Evolutionary conservation across 2,113 vertebrate species (phyloP), one percentile per base, ranked within the genome.

Genomic region (Natator depressus): DNA sequence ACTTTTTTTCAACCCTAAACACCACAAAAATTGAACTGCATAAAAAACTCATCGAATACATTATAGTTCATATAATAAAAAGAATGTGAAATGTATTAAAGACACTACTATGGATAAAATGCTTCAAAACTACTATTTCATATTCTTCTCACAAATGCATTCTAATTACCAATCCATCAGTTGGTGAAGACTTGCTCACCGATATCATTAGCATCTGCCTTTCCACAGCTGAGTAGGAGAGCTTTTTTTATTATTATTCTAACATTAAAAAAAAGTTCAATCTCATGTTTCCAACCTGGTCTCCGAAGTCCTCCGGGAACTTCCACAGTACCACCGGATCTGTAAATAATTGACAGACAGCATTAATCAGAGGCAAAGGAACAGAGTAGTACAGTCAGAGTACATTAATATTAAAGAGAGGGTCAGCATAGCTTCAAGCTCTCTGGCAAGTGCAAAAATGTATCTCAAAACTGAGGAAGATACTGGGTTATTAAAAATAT

Each of bases 311-410:
- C 99, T 99, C 99, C 94, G 99, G 99, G 99, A 99, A 99, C 98
- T 99, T 99, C 99, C 99, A 99, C 98, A 99, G 98, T 98, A 99
- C 98, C 98, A 98, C 98, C 96, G 99, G 99, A 99, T 99, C 99
- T 99, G 99, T 98, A 99, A 99, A 99, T 99, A 99, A 99, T 99
- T 98, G 98, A 99, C 98, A 99, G 98, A 99, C 97, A 99, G 98
- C 98, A 99, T 99, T 99, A 99, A 99, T 99, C 98, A 99, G 98
- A 98, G 98, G 98, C 98, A 98, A 98, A 98, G 97, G 98, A 99
- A 98, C 98, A 99, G 97, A 98, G 98, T 98, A 98, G 97, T 97
- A 97, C 95, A 97, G 96, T 96, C 97, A 91, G 59, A 96, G 95
- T 62, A 92, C 84, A 97, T 97, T 96, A 97, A 97, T 96, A 97